A percentile compares a stretch with the other conserved stretches of the same genome.
Evolutionary conservation across 2,113 vertebrate species (phyloP).

Genomic region (Andinoacara biseriatus): DNA sequence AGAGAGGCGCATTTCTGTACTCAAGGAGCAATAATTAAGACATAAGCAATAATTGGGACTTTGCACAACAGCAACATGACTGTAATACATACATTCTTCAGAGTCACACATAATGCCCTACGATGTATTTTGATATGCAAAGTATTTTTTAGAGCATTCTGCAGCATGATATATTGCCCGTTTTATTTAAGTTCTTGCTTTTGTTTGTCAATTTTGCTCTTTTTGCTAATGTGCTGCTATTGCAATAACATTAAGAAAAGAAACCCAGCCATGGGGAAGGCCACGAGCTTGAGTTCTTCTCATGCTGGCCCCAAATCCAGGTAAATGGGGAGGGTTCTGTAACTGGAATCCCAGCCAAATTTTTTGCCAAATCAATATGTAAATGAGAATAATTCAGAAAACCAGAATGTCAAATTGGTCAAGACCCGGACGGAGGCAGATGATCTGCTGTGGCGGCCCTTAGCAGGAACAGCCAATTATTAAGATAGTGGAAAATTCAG

Average conservation of each 20-base stretch:
- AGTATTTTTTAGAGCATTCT: background rate
- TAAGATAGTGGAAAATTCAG: background rate
- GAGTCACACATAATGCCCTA: background rate
- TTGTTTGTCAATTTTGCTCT: background rate
- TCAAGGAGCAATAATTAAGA: constrained; percentile 7
- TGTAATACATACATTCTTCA: background rate
- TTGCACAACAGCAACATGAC: background rate
- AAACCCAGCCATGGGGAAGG: background rate
- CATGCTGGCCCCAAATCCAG: background rate
- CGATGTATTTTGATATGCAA: background rate
- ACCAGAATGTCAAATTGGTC: background rate
- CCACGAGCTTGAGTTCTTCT: background rate
- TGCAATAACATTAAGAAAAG: background rate
- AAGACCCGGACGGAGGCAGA: background rate
- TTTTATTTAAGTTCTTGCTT: background rate
- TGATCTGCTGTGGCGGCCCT: background rate
- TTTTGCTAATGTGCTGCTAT: background rate
- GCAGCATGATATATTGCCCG: background rate
- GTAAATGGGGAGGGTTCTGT: background rate
- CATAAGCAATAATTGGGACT: too few relatives aligned
- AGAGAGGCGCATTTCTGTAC: constrained; percentile 24
- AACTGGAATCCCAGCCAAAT: background rate
- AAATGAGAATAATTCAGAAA: background rate
- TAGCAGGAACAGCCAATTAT: background rate
- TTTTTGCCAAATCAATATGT: background rate